phyloP scores from a whole-genome alignment of 30 jellyfish, hydroid and myxozoan genomes.

The Turritopsis rubra region DNA sequence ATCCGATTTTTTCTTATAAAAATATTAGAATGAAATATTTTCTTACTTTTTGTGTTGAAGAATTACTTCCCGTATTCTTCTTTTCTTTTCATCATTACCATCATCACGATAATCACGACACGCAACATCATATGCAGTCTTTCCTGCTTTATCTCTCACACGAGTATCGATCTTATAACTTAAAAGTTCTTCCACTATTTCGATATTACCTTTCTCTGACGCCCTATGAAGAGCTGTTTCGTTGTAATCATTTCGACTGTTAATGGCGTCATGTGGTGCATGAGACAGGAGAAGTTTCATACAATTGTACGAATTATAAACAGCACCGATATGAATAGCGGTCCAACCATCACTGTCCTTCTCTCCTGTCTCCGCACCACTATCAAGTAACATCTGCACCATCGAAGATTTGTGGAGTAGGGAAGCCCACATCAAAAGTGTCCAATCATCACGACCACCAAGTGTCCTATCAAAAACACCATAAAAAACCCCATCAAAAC shows the following conservation, averaged over 20 bases:
- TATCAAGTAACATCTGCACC: not conserved
- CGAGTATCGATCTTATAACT: not conserved
- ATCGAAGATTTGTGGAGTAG: not conserved
- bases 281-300: not conserved
- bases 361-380: not conserved
- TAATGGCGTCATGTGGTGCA: not conserved
- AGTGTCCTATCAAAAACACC: too few relatives aligned
- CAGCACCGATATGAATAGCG: not conserved
- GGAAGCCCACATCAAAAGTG: not conserved
- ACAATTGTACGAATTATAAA: too few relatives aligned
- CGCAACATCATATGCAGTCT: not conserved
- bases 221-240: not conserved
- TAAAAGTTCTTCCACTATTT: not conserved
- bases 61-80: not conserved
- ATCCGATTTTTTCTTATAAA: not conserved
- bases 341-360: not conserved
- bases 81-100: not conserved
- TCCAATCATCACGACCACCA: too few relatives aligned
- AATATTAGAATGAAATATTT: not conserved
- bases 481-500: too few relatives aligned
- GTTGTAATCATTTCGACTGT: not conserved
- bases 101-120: not conserved
- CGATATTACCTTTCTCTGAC: not conserved
- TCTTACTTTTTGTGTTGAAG: not conserved
- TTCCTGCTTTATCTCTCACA: not conserved